phyloP scores from a whole-genome alignment of 2,888 invertebrate species.

The Thecocarcelia acutangulata region DNA sequence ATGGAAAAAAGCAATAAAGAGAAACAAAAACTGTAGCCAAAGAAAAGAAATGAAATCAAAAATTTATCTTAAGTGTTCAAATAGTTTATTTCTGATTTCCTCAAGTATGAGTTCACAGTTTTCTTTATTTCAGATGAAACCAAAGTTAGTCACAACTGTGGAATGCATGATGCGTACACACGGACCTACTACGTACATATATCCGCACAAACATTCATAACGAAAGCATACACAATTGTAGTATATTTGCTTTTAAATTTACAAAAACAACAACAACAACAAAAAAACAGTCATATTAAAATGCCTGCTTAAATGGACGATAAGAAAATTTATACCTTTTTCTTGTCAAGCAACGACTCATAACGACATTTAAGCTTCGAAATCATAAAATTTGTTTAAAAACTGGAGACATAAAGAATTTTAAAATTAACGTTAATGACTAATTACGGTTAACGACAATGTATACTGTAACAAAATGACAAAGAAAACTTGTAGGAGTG shows the following conservation, averaged over 20 bases:
- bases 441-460: conserved; percentile 10
- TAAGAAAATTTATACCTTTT: conserved; percentile 46
- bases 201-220: no score
- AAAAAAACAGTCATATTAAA: conserved; percentile 20
- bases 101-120: conserved; percentile 12
- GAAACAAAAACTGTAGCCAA: not conserved
- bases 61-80: conserved; percentile 34
- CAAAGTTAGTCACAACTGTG: conserved; percentile 49
- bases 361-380: conserved; percentile 31
- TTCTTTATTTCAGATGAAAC: conserved; percentile 44
- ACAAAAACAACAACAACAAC: no score
- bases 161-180: conserved; percentile 28
- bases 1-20: not conserved
- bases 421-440: conserved; percentile 25
- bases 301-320: conserved; percentile 14
- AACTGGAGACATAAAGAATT: not conserved
- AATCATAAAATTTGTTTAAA: not conserved
- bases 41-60: conserved; percentile 20
- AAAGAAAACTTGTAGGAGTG: not conserved
- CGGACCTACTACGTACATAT: no score
- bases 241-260: conserved; percentile 6
- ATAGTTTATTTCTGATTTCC: conserved; percentile 5
- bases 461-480: not conserved
- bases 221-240: not conserved
- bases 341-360: not conserved